Evolutionary conservation across 2,888 invertebrate genomes (phyloP).

Genomic region (Hydropsyche betteni): DNA sequence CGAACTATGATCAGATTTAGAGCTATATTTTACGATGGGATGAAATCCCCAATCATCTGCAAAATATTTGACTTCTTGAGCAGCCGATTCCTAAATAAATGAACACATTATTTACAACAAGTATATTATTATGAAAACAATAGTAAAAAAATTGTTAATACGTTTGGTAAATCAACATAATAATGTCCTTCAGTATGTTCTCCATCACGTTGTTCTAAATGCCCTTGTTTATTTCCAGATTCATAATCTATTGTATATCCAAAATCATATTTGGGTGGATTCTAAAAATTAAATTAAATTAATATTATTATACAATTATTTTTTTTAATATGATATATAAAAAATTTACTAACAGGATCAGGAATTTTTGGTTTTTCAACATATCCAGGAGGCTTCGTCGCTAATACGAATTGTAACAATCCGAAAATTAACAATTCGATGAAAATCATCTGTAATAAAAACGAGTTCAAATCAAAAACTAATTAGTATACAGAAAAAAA

Average conservation of each 20-base stretch:
- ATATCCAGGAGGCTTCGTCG: conserved; percentile 53
- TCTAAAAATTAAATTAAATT: conserved; percentile 54
- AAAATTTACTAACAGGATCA: conserved; percentile 51
- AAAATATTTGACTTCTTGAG: conserved; percentile 69
- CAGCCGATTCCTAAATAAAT: conserved; percentile 54
- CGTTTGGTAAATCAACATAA: conserved; percentile 55
- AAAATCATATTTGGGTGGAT: conserved; percentile 65
- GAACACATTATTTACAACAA: conserved; percentile 4
- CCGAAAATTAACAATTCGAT: conserved; percentile 20
- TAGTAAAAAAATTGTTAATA: conserved; percentile 53
- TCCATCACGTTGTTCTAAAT: conserved; percentile 60
- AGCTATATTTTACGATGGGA: conserved; percentile 68
- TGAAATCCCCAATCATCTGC: conserved; percentile 74
- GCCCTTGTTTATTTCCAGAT: conserved; percentile 60
- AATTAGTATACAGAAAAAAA: not conserved
- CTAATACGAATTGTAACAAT: conserved; percentile 28
- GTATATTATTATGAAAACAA: conserved; percentile 35
- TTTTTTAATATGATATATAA: conserved; percentile 2
- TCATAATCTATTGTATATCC: conserved; percentile 60
- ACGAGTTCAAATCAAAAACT: not conserved
- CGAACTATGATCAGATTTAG: conserved; percentile 62
- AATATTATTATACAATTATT: not conserved
- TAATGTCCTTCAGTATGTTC: conserved; percentile 61
- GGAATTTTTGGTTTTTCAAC: conserved; percentile 52
- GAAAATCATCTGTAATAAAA: conserved; percentile 28